Base-by-base conservation (phyloP, 2,113 vertebrate species). In the Tachysurus fulvidraco region DNA sequence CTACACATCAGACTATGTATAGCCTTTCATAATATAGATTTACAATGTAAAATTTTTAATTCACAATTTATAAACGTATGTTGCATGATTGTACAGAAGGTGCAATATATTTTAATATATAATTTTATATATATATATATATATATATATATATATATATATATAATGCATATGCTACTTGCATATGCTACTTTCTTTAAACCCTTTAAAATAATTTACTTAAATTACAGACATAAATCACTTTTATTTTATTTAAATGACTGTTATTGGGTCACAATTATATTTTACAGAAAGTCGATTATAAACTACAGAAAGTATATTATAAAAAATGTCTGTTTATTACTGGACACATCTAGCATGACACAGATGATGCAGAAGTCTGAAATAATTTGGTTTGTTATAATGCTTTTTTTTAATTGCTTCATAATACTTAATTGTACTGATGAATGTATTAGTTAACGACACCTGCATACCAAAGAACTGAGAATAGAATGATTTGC, bases 381-480 rank as follows among this genome's bases (percentile, higher is more conserved):
- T 44, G 36, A 36, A 36, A 36, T 36, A 36, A 36, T 36, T 36
- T 36, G 36, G 36, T 36, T 36, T 36, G 36, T 36, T 36, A n/a
- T n/a, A n/a, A n/a, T n/a, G n/a, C n/a, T n/a, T n/a, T n/a, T n/a
- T n/a, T n/a, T n/a, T n/a, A 9, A 52, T 84, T 84, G 88, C 86
- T 44, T 84, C 86, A 88, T 88, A 12, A 36, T 59, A 21, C 4
- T 23, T 79, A 55, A 79, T 87, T 84, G 81, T 82, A 84, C 69
- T 84, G 71, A 60, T 84, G 69, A 86, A 57, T 84, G 84, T 52
- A 88, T 88, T 81, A 86, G n/a, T 60, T 77, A 86, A 78, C 59
- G 44, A 86, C 69, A 76, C 87, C 86, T 57, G 80, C 46, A 67
- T 83, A 85, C 84, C 87, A 59, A 57, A 67, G 41, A 86, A 28